Percentiles rank a stretch among this genome's conserved stretches.
These are phyloP conservation scores for Clamator glandarius DNA, from an alignment of 2,797 vertebrate species.

Conservation along the genomic window DNA sequence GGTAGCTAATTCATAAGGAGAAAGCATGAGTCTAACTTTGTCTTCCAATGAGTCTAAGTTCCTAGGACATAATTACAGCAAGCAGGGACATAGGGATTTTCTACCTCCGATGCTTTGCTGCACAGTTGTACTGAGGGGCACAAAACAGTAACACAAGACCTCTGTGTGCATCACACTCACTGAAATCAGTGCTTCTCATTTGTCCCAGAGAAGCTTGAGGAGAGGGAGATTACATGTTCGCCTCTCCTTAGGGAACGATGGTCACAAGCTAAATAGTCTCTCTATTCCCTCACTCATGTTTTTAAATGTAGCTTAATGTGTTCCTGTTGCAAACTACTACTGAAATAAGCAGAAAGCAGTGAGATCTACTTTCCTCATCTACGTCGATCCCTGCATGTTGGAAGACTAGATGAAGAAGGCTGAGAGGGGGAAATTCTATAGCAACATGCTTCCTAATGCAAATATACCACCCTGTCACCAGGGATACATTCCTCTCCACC, in stretches of 20 bases:
- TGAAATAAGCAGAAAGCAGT: not conserved
- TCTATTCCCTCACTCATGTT: not conserved
- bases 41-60: not conserved
- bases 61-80: not conserved
- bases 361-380: not conserved
- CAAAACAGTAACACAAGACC: not conserved
- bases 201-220: not conserved
- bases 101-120: not conserved
- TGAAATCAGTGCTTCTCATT: not conserved
- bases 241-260: not conserved
- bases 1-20: not conserved
- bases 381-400: not conserved
- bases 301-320: not conserved
- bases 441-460: not conserved
- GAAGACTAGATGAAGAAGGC: not conserved
- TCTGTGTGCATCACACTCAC: not conserved
- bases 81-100: not conserved
- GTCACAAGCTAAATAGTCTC: not conserved
- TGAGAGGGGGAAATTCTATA: not conserved
- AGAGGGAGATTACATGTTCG: not conserved
- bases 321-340: not conserved
- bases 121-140: accelerated
- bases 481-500: not conserved
- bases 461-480: not conserved
- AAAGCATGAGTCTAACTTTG: not conserved